Evolutionary conservation across 2,113 vertebrate species (phyloP).

Genomic region (Apodemus speciosus): DNA sequence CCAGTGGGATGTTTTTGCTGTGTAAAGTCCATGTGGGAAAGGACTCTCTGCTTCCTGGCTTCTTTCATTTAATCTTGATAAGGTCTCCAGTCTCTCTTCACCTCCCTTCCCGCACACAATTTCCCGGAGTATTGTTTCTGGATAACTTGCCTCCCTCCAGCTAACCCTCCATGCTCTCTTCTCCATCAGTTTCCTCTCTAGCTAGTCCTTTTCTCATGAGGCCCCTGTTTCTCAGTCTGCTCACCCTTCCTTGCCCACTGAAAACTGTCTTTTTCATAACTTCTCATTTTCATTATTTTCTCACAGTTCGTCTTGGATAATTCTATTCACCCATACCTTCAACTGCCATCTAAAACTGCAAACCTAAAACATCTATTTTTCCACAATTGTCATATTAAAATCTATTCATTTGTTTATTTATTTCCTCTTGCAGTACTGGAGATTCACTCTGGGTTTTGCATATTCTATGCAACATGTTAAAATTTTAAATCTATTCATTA

Average conservation of each 20-base stretch:
- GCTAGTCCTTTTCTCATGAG: neutral
- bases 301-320: neutral
- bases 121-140: neutral
- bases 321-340: neutral
- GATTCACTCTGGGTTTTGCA: neutral
- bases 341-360: neutral
- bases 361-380: neutral
- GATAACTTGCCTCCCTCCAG: too few relatives aligned
- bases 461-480: neutral
- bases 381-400: neutral
- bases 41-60: neutral
- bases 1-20: neutral
- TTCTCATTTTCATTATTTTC: neutral
- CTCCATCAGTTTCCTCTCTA: neutral
- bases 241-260: neutral
- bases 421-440: neutral
- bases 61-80: neutral
- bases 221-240: accelerated
- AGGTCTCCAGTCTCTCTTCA: neutral
- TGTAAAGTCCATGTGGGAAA: neutral
- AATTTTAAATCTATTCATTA: neutral
- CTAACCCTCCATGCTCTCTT: neutral
- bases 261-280: neutral
- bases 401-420: neutral
- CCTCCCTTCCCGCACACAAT: too few relatives aligned